Base-by-base conservation (phyloP, 2,797 vertebrate genomes). In the Glyptemys insculpta region DNA sequence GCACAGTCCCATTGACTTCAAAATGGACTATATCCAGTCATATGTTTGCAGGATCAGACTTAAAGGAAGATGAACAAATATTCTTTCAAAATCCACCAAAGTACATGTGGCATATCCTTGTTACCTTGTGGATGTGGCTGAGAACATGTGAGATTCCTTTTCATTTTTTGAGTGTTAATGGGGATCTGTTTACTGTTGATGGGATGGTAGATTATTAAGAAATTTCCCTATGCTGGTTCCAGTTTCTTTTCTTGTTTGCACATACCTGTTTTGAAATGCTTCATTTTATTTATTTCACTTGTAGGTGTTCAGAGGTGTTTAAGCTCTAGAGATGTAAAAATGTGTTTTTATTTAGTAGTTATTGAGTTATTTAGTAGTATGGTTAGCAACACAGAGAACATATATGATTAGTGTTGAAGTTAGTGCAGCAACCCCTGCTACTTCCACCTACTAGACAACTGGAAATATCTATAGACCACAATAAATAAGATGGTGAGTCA, bases 11-110 rank as follows among this genome's bases (percentile, higher is more conserved):
- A 65, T 2, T 91, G 87, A 57, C 47, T 91, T 7, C 52, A 90
- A 92, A 95, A 94, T 92, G 96, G 91, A 92, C 89, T 72, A 72
- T 41, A 90, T 74, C 41, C 5, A 29, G 68, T 12, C 5, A 8
- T 86, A 91, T n/a, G 29, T 59, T 90, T 3, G 1, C 25, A 89
- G 9, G 18, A 68, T 37, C 54, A 88, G 80, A 94, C 81, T 5
- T 65, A 93, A 91, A 91, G 6, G 52, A 27, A 1, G 3, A 1
- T 12, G 44, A 56, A 89, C 74, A 47, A 0, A 81, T 53, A 62
- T 44, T 37, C 59, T 54, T 91, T 76, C 82, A 23, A 76, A 84
- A 81, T 88, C 50, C 80, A 85, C 56, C 4, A 88, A 92, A 79
- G 96, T 94, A 37, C 59, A 62, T 8, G 31, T 31, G 29, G 31